Percentiles rank a stretch among this genome's conserved stretches.
These are phyloP conservation scores for Hipposideros armiger DNA, from an alignment of 2,113 vertebrate species.

Conservation along the genomic window DNA sequence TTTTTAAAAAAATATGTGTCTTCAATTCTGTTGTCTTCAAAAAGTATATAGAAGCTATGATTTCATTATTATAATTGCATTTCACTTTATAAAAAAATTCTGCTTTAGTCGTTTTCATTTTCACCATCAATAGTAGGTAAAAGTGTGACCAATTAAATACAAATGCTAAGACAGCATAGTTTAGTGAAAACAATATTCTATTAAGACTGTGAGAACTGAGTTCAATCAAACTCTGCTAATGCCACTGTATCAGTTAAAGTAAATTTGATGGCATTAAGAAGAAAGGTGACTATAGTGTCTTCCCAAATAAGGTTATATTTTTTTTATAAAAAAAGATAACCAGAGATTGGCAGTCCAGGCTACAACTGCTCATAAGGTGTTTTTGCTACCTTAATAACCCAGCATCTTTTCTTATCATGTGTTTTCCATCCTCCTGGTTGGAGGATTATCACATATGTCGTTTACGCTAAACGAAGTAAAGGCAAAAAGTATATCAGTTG, in stretches of 20 bases:
- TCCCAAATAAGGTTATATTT: neutral
- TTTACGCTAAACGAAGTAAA: neutral
- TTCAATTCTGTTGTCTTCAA: neutral
- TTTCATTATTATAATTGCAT: neutral
- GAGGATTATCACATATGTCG: neutral
- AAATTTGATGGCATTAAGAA: neutral
- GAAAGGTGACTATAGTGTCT: neutral
- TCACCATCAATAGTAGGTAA: neutral
- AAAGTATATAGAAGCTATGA: neutral
- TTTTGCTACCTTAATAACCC: neutral
- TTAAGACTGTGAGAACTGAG: neutral
- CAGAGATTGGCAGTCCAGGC: neutral
- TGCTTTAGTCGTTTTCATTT: neutral
- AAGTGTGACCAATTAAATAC: neutral
- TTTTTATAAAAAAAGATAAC: neutral
- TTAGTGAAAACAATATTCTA: neutral
- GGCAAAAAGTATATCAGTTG: neutral
- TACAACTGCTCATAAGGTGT: neutral
- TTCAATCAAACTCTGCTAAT: neutral
- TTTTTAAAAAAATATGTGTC: neutral
- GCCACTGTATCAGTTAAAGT: neutral
- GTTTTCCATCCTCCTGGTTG: neutral
- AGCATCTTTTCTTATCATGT: neutral
- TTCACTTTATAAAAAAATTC: neutral
- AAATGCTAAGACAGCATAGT: neutral